Base-by-base conservation (phyloP, 2,113 vertebrate genomes). In the Chrysochloris asiatica region DNA sequence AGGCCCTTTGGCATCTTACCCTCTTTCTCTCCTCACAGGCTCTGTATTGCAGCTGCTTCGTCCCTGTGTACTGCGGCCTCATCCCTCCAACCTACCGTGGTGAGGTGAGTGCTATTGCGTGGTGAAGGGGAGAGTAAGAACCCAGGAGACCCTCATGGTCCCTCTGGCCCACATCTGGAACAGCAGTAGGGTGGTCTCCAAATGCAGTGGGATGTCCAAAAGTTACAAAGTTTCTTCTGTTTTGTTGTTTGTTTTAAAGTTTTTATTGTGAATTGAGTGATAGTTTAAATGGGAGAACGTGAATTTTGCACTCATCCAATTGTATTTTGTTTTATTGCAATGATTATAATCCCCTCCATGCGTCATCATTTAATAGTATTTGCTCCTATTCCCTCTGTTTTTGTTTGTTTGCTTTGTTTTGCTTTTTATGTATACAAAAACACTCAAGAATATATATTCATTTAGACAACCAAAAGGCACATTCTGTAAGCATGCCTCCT, bases 1-100 rank as follows among this genome's bases (percentile, higher is more conserved):
- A 6, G 12, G n/a, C 4, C 59, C 50, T 17, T 6, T 0, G 0
- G 4, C 8, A 0, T 43, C 67, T 95, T 84, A 59, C 54, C n/a
- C 52, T 21, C 6, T 2, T 19, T 93, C 72, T 97, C 63, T 89
- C 85, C 41, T 81, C 38, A 8, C 76, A 99, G 99, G 98, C 98
- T 79, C 97, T 99, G 45, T 97, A 99, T 50, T 99, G 99, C 93
- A 99, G 99, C 97, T 99, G 99, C 87, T 99, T 98, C 84, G 97
- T 99, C 24, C 99, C 99, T 0, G 97, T 98, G 50, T 99, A 99
- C 96, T 98, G 98, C 0, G 99, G 99, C 2, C 95, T 99, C 87
- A 97, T 98, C 87, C 98, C 99, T 45, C 99, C 99, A 0, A 97
- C 97, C 16, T 98, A 98, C 94, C 97, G 97, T 0, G 98, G 98